These are phyloP conservation scores for Dendroctonus ponderosae DNA, from an alignment of 1,140 invertebrate species.

Conservation along the genomic window DNA sequence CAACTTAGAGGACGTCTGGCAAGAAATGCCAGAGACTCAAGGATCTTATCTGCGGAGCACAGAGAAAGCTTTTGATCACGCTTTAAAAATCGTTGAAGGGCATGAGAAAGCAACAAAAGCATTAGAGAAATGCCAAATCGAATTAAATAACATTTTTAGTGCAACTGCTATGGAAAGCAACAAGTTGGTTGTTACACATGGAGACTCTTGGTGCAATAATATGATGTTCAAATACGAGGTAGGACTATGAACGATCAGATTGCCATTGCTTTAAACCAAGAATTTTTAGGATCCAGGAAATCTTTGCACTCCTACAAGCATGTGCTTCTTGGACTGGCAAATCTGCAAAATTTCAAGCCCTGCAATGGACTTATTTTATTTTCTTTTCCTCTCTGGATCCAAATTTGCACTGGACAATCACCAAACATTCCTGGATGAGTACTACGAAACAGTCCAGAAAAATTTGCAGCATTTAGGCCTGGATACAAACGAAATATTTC, in stretches of 20 bases:
- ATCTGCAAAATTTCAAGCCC: neutral
- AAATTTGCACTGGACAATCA: constrained; percentile 7
- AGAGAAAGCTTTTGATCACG: neutral
- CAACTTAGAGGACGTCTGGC: too few relatives aligned
- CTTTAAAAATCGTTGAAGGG: neutral
- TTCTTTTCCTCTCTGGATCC: constrained; percentile 8
- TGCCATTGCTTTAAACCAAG: neutral
- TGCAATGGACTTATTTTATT: constrained; percentile 8
- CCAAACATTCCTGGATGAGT: neutral
- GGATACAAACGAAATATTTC: constrained; percentile 8
- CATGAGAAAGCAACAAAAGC: constrained; percentile 2
- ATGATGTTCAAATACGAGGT: constrained; percentile 24
- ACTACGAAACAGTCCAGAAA: constrained; percentile 2
- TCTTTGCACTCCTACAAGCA: neutral
- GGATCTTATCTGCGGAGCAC: too few relatives aligned
- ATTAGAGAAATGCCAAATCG: neutral
- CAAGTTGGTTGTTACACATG: constrained; percentile 16
- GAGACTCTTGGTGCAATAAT: constrained; percentile 21
- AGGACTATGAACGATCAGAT: neutral
- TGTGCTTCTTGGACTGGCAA: constrained; percentile 1
- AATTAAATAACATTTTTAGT: neutral
- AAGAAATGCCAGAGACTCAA: too few relatives aligned
- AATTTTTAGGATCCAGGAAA: neutral
- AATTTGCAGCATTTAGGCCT: constrained; percentile 2
- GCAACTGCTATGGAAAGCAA: neutral